These are phyloP conservation scores for Meriones unguiculatus DNA, from an alignment of 2,113 vertebrate species.

Conservation along the genomic window DNA sequence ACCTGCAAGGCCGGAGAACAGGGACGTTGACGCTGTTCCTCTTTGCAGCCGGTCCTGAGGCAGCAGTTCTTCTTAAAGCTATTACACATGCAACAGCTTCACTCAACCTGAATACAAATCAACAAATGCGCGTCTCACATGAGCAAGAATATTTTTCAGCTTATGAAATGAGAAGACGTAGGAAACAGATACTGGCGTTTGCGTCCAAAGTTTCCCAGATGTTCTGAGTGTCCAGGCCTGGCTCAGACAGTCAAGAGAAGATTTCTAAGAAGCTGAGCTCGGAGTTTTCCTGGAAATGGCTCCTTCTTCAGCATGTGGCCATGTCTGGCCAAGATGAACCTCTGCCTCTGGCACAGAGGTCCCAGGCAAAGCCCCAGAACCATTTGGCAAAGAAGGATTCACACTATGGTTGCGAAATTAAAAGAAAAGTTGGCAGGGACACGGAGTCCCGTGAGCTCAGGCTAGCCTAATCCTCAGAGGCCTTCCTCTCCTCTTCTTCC, in stretches of 20 bases:
- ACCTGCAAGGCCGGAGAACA: not conserved
- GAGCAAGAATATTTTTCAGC: not conserved
- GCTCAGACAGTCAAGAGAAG: slow-evolving; percentile 60
- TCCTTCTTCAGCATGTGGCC: slow-evolving; percentile 74
- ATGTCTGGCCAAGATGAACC: slow-evolving; percentile 79
- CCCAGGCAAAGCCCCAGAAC: slow-evolving; percentile 74
- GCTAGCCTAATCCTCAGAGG: slow-evolving; percentile 45
- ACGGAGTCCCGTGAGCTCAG: slow-evolving; percentile 29
- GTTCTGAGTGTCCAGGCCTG: slow-evolving; percentile 67
- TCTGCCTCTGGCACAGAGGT: slow-evolving; percentile 67
- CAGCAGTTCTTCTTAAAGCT: not conserved
- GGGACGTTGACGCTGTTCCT: not conserved
- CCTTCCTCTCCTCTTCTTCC: not conserved
- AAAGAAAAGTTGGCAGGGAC: slow-evolving; percentile 71
- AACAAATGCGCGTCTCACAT: slow-evolving; percentile 58
- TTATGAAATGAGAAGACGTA: slow-evolving; percentile 72
- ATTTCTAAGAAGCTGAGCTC: slow-evolving; percentile 70
- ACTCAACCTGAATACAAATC: not conserved
- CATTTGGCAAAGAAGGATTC: slow-evolving; percentile 75
- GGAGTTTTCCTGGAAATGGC: slow-evolving; percentile 78
- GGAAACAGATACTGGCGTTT: slow-evolving; percentile 58
- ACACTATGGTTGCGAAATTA: slow-evolving; percentile 77
- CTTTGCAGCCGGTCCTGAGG: not conserved
- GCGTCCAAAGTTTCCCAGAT: slow-evolving; percentile 78
- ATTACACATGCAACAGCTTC: not conserved